Base-by-base conservation (phyloP, 2,888 invertebrate genomes). In the Oeneis ivallda region DNA sequence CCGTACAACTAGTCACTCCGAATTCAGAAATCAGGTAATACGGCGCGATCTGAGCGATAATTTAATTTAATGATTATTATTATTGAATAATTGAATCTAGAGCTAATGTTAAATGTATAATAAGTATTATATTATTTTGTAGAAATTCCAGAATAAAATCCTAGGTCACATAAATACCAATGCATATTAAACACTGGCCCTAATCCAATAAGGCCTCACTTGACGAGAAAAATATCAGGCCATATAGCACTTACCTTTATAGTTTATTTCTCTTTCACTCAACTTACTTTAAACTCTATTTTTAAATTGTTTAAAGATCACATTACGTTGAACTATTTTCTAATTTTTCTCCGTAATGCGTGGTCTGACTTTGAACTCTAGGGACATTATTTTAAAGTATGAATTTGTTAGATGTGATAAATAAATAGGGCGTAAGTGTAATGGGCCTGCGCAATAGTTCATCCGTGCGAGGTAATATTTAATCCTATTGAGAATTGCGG, bases 401-500 rank as follows among this genome's bases (percentile, higher is more conserved):
- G 41, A 37, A 15, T 53, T 53, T n/a, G 15, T 19, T 37, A 15
- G 26, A 57, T 10, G 6, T 6, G 50, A 10, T 37, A 39, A 37
- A 13, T 37, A 47, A 64, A 61, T 66, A 68, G 45, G 32, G 57
- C 43, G 62, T 41, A 52, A 32, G 34, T 26, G 52, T 58, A 64
- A 60, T 62, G 15, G 57, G 52, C 47, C 64, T 63, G 32, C 57
- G 50, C 26, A 65, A 65, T 43, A 47, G 58, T 58, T 66, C 57
- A 41, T 39, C 49, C 19, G 34, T 11, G 49, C 50, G 39, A 50
- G 45, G 54, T 65, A 58, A 53, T 63, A 58, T 62, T 57, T 66
- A 66, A 69, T 66, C 69, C 69, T 64, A 67, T 69, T 69, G 34
- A 9, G 54, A 50, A 69, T 69, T 64, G 64, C 67, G 69, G 69